These are phyloP conservation scores for Cephonodes hylas DNA, from an alignment of 2,888 invertebrate species.

Conservation along the genomic window DNA sequence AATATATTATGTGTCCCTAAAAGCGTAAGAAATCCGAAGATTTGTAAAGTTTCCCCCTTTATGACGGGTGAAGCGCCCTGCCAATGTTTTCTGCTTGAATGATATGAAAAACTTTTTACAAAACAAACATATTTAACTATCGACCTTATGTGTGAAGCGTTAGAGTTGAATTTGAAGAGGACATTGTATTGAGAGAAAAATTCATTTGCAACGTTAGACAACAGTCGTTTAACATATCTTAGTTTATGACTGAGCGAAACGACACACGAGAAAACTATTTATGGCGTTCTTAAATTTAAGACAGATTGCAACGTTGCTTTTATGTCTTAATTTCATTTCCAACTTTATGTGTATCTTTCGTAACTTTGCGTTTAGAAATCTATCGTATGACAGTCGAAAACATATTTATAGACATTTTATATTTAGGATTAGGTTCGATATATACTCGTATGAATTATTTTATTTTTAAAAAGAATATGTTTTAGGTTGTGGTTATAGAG, in stretches of 20 bases:
- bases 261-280: constrained; percentile 61
- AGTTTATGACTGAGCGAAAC: constrained; percentile 66
- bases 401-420: not conserved
- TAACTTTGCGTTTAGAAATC: not conserved
- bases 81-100: constrained; percentile 71
- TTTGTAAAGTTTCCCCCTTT: constrained; percentile 80
- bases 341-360: not conserved
- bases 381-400: not conserved
- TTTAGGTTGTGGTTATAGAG: too few species aligned
- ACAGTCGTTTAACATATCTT: constrained; percentile 68
- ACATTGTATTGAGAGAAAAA: constrained; percentile 40
- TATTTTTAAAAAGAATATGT: too few species aligned
- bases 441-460: too few species aligned
- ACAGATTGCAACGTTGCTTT: constrained; percentile 45
- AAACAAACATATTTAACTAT: constrained; percentile 26
- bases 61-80: constrained; percentile 70
- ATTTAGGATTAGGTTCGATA: too few species aligned
- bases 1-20: constrained; percentile 76
- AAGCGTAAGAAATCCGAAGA: constrained; percentile 78
- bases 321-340: constrained; percentile 30
- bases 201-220: constrained; percentile 67
- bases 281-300: constrained; percentile 53
- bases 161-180: constrained; percentile 34
- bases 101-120: constrained; percentile 74
- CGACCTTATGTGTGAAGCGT: constrained; percentile 30